Evolutionary conservation across 1,140 invertebrate genomes (phyloP).

Genomic region (Thereuonema tuberculata): DNA sequence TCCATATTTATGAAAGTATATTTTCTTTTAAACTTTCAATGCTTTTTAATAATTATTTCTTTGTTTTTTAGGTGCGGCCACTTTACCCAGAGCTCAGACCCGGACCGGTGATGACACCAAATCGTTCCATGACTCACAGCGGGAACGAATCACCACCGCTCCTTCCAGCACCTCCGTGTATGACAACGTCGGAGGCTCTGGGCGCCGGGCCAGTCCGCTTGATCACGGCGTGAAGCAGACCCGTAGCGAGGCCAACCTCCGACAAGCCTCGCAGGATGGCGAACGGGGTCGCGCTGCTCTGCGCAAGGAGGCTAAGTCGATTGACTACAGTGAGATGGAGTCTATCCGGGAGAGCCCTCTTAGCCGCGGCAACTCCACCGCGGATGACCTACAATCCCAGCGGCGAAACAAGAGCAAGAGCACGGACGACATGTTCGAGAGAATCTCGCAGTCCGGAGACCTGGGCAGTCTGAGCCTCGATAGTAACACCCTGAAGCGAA

Average conservation of each 20-base stretch:
- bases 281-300: neutral
- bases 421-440: constrained; percentile 64
- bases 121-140: neutral
- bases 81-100: constrained; percentile 24
- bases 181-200: constrained; percentile 51
- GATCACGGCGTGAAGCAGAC: constrained; percentile 12
- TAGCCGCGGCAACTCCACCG: constrained; percentile 21
- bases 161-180: constrained; percentile 78
- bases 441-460: constrained; percentile 27
- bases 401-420: constrained; percentile 63
- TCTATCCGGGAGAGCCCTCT: constrained; percentile 38
- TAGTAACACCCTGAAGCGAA: constrained; percentile 77
- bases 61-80: constrained; percentile 25
- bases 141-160: constrained; percentile 29
- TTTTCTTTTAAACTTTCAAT: too few relatives aligned
- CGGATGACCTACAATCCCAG: constrained; percentile 20
- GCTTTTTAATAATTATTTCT: too few relatives aligned
- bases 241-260: neutral
- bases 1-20: too few relatives aligned
- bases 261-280: constrained; percentile 6
- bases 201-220: constrained; percentile 23
- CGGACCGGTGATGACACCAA: constrained; percentile 15
- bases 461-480: constrained; percentile 39
- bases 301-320: constrained; percentile 40
- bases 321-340: constrained; percentile 40